phyloP scores from a whole-genome alignment of 2,888 invertebrate species.

The Arrhopalites spinosus region DNA sequence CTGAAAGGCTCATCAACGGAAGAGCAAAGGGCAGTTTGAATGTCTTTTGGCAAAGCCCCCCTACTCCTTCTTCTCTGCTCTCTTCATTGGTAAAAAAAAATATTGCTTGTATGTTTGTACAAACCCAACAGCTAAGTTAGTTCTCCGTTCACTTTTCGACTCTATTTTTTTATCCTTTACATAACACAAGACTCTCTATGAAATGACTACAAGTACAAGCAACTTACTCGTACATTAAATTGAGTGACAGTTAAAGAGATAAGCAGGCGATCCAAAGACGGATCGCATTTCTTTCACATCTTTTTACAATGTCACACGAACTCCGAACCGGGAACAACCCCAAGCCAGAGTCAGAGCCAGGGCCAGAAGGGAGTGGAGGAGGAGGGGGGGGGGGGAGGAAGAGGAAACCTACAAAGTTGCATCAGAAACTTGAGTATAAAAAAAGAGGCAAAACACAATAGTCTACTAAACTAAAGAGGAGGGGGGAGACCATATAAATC shows the following conservation, averaged over 20 bases:
- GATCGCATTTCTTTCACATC: not conserved
- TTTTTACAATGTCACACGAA: not conserved
- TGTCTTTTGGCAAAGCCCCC: constrained; percentile 1
- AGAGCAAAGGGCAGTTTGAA: not conserved
- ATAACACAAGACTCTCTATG: not conserved
- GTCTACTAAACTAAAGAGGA: too few relatives aligned
- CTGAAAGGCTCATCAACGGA: too few relatives aligned
- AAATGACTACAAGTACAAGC: too few relatives aligned
- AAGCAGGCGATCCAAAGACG: not conserved
- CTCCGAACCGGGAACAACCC: not conserved
- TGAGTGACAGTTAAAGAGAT: not conserved
- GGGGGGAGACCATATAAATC: too few relatives aligned
- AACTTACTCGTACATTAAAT: not conserved
- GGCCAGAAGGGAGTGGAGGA: not conserved
- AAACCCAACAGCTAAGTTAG: too few relatives aligned
- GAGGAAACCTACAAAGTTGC: not conserved
- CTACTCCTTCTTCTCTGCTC: not conserved
- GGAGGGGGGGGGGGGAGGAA: not conserved
- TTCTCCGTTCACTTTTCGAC: not conserved
- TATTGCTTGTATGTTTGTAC: not conserved
- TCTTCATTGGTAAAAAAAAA: not conserved
- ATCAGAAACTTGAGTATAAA: not conserved
- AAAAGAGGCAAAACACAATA: too few relatives aligned
- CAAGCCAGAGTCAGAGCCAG: not conserved
- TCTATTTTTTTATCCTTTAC: not conserved